These are phyloP conservation scores for Oligia fasciuncula DNA, from an alignment of 2,888 invertebrate genomes.

Conservation along the genomic window DNA sequence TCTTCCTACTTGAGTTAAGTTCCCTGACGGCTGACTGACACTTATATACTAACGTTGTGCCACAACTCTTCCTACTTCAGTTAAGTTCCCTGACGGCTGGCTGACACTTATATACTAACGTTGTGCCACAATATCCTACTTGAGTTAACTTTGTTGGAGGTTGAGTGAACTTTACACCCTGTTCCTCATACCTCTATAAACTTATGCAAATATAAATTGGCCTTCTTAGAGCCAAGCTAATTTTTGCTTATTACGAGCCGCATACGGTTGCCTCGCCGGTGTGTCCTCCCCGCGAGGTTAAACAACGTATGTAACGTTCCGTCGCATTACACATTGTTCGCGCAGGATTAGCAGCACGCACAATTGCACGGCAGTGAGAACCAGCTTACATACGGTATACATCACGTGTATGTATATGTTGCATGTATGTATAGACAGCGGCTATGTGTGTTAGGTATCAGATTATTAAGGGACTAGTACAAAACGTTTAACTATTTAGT, in stretches of 20 bases:
- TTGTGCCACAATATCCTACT: no score
- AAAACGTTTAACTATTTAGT: background rate
- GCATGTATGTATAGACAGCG: background rate
- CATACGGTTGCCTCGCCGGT: background rate
- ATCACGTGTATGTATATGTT: background rate
- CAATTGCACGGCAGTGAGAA: constrained; percentile 26
- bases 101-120: no score
- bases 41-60: no score
- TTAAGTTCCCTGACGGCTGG: no score
- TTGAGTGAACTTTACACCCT: no score
- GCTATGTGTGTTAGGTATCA: background rate
- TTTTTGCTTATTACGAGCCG: background rate
- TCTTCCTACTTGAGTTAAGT: no score
- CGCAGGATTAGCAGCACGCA: constrained; percentile 53
- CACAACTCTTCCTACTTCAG: no score
- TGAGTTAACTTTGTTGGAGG: no score
- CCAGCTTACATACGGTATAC: background rate
- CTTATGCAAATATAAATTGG: background rate
- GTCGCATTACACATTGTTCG: constrained; percentile 64
- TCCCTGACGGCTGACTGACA: no score
- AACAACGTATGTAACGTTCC: constrained; percentile 52
- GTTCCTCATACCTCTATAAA: no score
- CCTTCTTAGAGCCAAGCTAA: no score
- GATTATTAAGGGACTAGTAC: background rate
- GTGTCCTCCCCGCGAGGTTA: constrained; percentile 21